These are phyloP conservation scores for Strigamia transsilvanica DNA, from an alignment of 2,888 invertebrate species.

Conservation along the genomic window DNA sequence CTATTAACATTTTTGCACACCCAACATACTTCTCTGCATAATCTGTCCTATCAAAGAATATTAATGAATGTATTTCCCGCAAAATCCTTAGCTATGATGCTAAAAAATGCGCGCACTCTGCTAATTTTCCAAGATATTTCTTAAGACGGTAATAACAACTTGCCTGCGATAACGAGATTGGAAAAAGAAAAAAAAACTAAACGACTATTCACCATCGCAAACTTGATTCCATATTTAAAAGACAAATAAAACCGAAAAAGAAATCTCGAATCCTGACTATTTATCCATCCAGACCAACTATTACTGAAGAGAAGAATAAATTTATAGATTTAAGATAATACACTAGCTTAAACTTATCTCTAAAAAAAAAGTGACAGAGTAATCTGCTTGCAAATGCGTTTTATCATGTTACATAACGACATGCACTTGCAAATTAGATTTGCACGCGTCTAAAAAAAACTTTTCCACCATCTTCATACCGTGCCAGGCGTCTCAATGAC, in stretches of 20 bases:
- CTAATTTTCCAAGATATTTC: conserved; percentile 24
- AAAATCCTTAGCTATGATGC: conserved; percentile 31
- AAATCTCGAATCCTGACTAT: neutral
- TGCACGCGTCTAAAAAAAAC: conserved; percentile 30
- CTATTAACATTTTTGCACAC: conserved; percentile 39
- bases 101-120: conserved; percentile 25
- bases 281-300: neutral
- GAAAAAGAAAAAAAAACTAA: neutral
- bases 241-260: neutral
- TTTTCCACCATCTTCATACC: conserved; percentile 23
- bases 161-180: conserved; percentile 35
- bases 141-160: conserved; percentile 28
- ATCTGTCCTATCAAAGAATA: conserved; percentile 36
- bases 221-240: neutral
- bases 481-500: conserved; percentile 33
- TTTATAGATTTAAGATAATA: conserved; percentile 29
- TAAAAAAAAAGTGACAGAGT: conserved; percentile 18
- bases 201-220: neutral
- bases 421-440: conserved; percentile 43
- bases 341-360: neutral
- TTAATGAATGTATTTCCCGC: conserved; percentile 31
- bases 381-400: conserved; percentile 42
- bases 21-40: conserved; percentile 36
- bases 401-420: conserved; percentile 43
- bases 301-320: neutral